Conservation (phyloP, 2,888 invertebrate genomes). For the Gandaritis pyraliata region DNA sequence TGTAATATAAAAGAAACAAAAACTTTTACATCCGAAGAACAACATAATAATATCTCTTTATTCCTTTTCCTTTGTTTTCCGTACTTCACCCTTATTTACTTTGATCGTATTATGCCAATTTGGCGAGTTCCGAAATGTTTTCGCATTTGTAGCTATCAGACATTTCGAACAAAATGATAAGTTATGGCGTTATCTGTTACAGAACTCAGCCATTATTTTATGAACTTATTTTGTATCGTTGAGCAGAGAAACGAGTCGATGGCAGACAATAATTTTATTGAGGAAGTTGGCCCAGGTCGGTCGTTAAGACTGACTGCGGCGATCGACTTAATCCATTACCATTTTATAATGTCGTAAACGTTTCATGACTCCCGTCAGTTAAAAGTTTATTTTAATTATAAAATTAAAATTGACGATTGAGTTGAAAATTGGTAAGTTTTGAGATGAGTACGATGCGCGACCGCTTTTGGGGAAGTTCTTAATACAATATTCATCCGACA, state of each 20-base stretch:
- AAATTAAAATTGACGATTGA: constrained; percentile 51
- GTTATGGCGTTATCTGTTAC: constrained; percentile 36
- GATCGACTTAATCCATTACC: constrained; percentile 80
- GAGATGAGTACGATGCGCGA: constrained; percentile 29
- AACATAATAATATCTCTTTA: constrained; percentile 42
- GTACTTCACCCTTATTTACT: constrained; percentile 36
- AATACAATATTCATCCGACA: constrained; percentile 32
- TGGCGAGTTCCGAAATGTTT: constrained; percentile 32
- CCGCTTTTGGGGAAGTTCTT: constrained; percentile 30
- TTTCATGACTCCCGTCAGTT: constrained; percentile 74
- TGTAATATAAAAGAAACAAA: constrained; percentile 35
- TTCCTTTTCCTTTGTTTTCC: constrained; percentile 45
- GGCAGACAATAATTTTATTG: constrained; percentile 78
- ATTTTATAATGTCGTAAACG: constrained; percentile 80
- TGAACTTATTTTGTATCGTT: constrained; percentile 45
- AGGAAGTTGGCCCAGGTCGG: constrained; percentile 75
- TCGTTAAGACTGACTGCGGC: constrained; percentile 73
- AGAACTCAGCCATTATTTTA: constrained; percentile 41
- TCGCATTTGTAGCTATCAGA: constrained; percentile 21
- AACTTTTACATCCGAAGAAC: constrained; percentile 36
- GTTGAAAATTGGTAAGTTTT: constrained; percentile 41
- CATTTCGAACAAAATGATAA: constrained; percentile 20
- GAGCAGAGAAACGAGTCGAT: constrained; percentile 47
- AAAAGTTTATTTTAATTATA: constrained; percentile 65
- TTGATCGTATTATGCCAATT: constrained; percentile 43